phyloP scores from a whole-genome alignment of 2,888 invertebrate genomes.

The Ommatoiulus sabulosus region DNA sequence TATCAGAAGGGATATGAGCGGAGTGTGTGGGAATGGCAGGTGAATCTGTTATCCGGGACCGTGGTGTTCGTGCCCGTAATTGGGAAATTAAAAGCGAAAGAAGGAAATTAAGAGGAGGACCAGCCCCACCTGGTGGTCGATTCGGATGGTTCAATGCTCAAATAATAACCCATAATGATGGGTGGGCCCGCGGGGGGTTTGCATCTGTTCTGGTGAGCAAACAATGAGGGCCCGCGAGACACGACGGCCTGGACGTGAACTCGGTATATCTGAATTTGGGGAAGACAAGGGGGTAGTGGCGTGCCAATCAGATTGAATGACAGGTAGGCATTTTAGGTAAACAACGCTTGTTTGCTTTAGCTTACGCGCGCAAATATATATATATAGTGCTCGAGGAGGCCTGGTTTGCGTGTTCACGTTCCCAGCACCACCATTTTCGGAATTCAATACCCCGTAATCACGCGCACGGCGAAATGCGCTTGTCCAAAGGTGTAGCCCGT shows the following conservation, averaged over 20 bases:
- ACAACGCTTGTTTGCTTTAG: constrained; percentile 26
- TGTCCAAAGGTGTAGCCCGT: neutral
- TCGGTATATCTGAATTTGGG: constrained; percentile 34
- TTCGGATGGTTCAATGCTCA: constrained; percentile 34
- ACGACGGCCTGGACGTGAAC: neutral
- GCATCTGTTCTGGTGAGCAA: constrained; percentile 34
- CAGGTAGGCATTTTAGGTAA: constrained; percentile 25
- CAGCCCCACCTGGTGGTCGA: constrained; percentile 28
- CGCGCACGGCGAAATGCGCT: neutral
- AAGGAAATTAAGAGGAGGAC: neutral
- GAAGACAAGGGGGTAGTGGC: constrained; percentile 27
- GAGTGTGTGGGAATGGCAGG: neutral
- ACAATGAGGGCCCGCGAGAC: constrained; percentile 15
- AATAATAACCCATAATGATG: constrained; percentile 34
- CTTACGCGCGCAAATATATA: neutral
- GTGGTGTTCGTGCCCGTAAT: neutral
- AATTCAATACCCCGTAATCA: constrained; percentile 21
- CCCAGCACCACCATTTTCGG: neutral
- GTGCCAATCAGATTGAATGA: constrained; percentile 22
- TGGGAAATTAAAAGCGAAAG: constrained; percentile 26
- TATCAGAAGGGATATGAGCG: neutral
- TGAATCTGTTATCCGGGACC: neutral
- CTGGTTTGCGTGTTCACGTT: neutral
- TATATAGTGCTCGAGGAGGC: neutral
- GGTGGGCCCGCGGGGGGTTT: constrained; percentile 27